Evolutionary conservation across 2,888 invertebrate genomes (phyloP), one percentile per base, ranked within the genome.

Genomic region (Callyntrura sp.): DNA sequence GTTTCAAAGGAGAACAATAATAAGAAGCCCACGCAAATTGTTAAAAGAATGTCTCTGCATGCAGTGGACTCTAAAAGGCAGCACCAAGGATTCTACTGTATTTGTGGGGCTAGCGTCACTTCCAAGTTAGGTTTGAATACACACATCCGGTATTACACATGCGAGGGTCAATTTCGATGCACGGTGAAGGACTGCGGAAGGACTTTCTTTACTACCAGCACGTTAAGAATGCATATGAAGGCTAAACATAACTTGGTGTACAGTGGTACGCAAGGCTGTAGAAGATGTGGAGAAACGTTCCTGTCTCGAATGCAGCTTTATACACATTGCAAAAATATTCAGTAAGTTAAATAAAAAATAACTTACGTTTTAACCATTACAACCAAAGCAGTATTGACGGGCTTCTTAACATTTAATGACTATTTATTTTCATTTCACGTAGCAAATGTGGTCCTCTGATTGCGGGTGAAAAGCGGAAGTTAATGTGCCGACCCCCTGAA

Each of bases 201-300:
- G 43, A 8, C n/a, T 6, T 70, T 43, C 43, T 70, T 43, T 17
- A 11, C 70, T 3, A 70, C 70, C 0, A 11, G n/a, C 43, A 1
- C 2, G 5, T 17, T 70, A 0, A 12, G n/a, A 4, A 20, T 0
- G 1, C 70, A 70, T 17, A 70, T 70, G 70, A 43, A 43, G 43
- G 17, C 43, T 4, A 35, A 45, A 17, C 70, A 70, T 45, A 20
- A 11, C n/a, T 5, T 70, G 43, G n/a, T 70, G n/a, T 70, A 43
- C 14, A 35, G n/a, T n/a, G 70, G 70, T 14, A 0, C n/a, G 11
- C n/a, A 70, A 17, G 70, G 70, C 9, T 70, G 70, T n/a, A n/a
- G 70, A 5, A 35, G 11, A 17, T 70, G 70, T 45, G 70, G 70
- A 5, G 1, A 43, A 2, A 43, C 43, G 1, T 70, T 70, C 43